Conservation (phyloP, 2,888 invertebrate genomes). For the Trichopoda pennipes region DNA sequence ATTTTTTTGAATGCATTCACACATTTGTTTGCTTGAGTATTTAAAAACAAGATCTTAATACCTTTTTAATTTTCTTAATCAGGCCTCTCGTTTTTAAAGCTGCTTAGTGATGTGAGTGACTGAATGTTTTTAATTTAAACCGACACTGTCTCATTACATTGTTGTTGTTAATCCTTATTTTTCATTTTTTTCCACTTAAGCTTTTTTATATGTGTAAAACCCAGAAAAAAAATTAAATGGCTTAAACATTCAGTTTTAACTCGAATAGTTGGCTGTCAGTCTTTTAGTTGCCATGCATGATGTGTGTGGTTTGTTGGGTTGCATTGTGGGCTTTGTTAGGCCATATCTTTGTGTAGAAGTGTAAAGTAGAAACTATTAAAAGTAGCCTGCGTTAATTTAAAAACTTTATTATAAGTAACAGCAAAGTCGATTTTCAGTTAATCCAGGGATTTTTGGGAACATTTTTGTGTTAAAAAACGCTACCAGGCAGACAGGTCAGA, state of each 20-base stretch:
- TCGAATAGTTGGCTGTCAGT: slow-evolving; percentile 45
- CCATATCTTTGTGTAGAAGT: slow-evolving; percentile 12
- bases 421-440: no score
- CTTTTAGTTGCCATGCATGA: slow-evolving; percentile 59
- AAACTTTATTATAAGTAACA: not conserved
- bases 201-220: not conserved
- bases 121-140: slow-evolving; percentile 58
- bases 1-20: not conserved
- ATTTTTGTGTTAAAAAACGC: no score
- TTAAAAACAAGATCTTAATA: slow-evolving; percentile 44
- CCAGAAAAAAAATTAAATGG: slow-evolving; percentile 25
- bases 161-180: slow-evolving; percentile 59
- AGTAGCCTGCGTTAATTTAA: not conserved
- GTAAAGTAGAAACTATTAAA: not conserved
- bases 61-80: slow-evolving; percentile 62
- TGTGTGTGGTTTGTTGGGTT: slow-evolving; percentile 56
- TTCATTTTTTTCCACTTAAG: not conserved
- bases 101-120: not conserved
- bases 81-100: slow-evolving; percentile 42
- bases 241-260: slow-evolving; percentile 12
- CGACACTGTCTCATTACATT: slow-evolving; percentile 63
- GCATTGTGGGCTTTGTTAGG: slow-evolving; percentile 57
- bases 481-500: no score
- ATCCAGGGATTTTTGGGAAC: no score
- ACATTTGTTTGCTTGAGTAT: not conserved